A percentile compares a stretch with the other conserved stretches of the same genome.
Evolutionary conservation across 2,113 vertebrate genomes (phyloP).

Genomic region (Macroglossus sobrinus): DNA sequence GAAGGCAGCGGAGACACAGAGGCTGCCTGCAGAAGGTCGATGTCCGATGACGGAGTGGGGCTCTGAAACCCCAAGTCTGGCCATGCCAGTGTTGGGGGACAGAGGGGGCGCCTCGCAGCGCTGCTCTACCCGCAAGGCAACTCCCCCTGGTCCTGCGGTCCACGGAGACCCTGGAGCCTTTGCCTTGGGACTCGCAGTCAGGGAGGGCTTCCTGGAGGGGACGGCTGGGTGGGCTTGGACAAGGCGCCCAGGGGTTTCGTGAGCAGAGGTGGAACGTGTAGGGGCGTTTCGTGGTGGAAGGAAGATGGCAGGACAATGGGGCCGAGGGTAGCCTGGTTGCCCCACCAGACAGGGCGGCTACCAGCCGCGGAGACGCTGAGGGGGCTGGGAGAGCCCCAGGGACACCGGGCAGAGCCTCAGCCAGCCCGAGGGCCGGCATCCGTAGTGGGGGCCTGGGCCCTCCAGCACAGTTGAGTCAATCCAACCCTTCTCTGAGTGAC

Average conservation of each 20-base stretch:
- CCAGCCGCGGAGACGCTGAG: not conserved
- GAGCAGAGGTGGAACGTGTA: not conserved
- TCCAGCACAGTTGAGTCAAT: not conserved
- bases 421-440: fast-evolving
- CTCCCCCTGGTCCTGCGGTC: not conserved
- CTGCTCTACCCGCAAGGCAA: fast-evolving
- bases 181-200: not conserved
- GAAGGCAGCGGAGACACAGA: not conserved
- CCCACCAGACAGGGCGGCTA: not conserved
- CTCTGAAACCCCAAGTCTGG: fast-evolving
- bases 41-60: not conserved
- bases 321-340: fast-evolving
- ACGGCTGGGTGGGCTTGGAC: not conserved
- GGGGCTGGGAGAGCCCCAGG: not conserved
- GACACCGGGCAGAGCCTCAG: not conserved
- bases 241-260: not conserved
- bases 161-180: not conserved
- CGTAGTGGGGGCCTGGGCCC: not conserved
- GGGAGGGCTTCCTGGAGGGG: not conserved
- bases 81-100: fast-evolving
- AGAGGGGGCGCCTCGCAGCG: fast-evolving
- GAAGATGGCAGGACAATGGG: not conserved
- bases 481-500: not conserved
- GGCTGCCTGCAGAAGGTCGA: fast-evolving
- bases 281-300: not conserved